Evolutionary conservation across 2,888 invertebrate species (phyloP), one percentile per base, ranked within the genome.

Genomic region (Ochropacha duplaris): DNA sequence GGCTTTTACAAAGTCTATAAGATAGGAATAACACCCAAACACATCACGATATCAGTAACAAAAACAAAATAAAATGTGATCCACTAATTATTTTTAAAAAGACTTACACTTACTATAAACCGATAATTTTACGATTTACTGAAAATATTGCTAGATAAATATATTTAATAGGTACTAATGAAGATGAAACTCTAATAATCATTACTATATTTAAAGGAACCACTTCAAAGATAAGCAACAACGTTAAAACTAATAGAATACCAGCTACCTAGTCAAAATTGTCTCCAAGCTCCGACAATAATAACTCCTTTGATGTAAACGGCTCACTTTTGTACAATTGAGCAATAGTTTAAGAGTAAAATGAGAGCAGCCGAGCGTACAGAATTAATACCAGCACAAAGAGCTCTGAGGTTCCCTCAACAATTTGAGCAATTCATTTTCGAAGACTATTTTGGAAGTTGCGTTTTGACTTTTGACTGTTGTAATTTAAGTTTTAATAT

Each of bases 361-460:
- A 62, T 56, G 61, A 34, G 65, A 39, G 61, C 66, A 65, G 36
- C 60, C 57, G 56, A 62, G 61, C 66, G 63, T 64, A 59, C 36
- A 59, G 57, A 64, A 69, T 66, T 69, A 66, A 69, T 69, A 66
- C 62, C 50, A 59, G 52, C 54, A 68, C 68, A 66, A 69, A 69
- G 44, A 44, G 44, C 44, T 44, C 44, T 44, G 66, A 65, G 57
- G 59, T 60, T 51, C 62, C 58, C 56, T 52, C 64, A 58, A 63
- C 66, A 66, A 69, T 69, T 69, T 62, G 54, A 44, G 49, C 54
- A 60, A 65, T 66, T 65, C 65, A 66, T 65, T 65, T 61, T 58
- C 61, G 57, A 64, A 65, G 57, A 60, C 58, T 62, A 65, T 68
- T 62, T 68, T 59, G 56, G 59, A 64, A 66, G 60, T 66, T 64